Evolutionary conservation across 2,888 invertebrate species (phyloP).

Genomic region (Germaria angustata): DNA sequence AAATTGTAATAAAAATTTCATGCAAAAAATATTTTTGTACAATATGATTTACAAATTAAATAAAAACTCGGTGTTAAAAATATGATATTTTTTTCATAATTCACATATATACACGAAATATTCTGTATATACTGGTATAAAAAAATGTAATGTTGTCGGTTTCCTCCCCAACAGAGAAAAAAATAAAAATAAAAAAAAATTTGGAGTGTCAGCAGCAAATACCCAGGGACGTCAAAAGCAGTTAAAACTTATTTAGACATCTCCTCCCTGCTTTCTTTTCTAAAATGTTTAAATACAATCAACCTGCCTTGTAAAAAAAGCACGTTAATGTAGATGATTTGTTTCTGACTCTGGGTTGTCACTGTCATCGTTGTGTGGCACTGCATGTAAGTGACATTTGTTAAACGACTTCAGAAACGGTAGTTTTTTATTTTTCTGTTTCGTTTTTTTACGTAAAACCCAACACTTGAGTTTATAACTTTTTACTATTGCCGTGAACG

Average conservation of each 20-base stretch:
- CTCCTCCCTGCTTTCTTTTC: not conserved
- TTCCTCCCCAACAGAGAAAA: not conserved
- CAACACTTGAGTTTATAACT: not conserved
- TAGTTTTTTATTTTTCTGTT: not conserved
- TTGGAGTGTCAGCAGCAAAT: conserved; percentile 32
- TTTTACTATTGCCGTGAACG: not conserved
- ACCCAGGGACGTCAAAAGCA: not conserved
- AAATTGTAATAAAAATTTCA: no score
- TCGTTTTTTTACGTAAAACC: not conserved
- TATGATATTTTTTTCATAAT: no score
- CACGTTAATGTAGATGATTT: conserved; percentile 48
- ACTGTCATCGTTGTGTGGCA: conserved; percentile 1
- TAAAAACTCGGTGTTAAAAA: no score
- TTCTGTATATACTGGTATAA: not conserved
- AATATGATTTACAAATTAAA: no score
- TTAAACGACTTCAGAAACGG: conserved; percentile 54
- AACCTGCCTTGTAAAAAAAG: conserved; percentile 4
- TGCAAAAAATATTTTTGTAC: no score
- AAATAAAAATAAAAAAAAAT: not conserved
- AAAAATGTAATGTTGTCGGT: not conserved
- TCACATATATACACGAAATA: not conserved
- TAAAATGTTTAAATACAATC: not conserved
- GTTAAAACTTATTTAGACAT: conserved; percentile 27
- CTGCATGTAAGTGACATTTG: conserved; percentile 54
- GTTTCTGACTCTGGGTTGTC: conserved; percentile 23